These are phyloP conservation scores for Ophthalmolycus amberensis DNA, from an alignment of 2,113 vertebrate genomes.

Conservation along the genomic window DNA sequence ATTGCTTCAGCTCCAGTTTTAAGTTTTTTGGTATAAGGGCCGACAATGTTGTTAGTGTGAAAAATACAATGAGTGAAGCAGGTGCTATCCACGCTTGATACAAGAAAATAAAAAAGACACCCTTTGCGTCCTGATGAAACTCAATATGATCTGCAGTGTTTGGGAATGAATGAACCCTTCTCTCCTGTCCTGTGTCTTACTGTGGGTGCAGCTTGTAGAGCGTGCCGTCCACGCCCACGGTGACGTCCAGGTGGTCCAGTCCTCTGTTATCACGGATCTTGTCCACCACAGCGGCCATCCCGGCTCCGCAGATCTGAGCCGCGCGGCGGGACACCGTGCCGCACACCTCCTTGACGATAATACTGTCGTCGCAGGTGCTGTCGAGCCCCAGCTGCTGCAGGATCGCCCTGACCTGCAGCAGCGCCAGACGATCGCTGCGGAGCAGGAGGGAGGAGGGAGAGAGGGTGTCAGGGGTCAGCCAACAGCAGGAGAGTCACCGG, in stretches of 20 bases:
- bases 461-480: conserved; percentile 55
- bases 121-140: neutral
- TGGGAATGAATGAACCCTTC: neutral
- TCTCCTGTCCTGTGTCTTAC: conserved; percentile 77
- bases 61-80: neutral
- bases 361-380: conserved; percentile 98
- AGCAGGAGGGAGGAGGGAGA: neutral
- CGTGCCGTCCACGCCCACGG: conserved; percentile 96
- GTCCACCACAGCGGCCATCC: conserved; percentile 96
- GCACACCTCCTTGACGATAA: conserved; percentile 96
- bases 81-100: neutral
- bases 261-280: conserved; percentile 97
- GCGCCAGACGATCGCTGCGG: conserved; percentile 93
- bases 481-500: conserved; percentile 60
- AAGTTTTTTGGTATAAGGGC: too few relatives aligned
- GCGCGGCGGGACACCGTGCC: conserved; percentile 92
- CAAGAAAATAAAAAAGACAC: neutral
- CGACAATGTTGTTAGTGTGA: neutral
- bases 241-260: conserved; percentile 91
- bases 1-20: neutral
- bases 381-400: conserved; percentile 98
- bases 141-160: neutral
- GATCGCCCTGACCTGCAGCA: conserved; percentile 95
- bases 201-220: conserved; percentile 98
- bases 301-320: conserved; percentile 93